Conservation (phyloP, 1,140 invertebrate genomes). For the Saccostrea echinata region DNA sequence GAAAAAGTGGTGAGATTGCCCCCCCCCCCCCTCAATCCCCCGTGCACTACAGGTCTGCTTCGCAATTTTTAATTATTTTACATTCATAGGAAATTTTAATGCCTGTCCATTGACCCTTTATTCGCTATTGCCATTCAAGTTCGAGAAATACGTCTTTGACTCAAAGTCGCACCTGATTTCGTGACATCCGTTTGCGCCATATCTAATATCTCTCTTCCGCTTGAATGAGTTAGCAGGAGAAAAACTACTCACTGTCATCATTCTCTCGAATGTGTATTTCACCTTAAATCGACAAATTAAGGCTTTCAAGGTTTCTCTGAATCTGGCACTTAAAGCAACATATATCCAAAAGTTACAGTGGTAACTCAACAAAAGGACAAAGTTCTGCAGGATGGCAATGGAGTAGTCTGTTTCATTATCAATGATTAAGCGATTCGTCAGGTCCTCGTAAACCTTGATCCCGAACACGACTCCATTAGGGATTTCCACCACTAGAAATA, state of each 20-base stretch:
- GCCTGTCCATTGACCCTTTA: background rate
- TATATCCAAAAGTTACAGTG: conserved; percentile 63
- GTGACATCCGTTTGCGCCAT: conserved; percentile 37
- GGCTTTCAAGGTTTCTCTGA: conserved; percentile 52
- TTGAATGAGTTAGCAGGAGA: conserved; percentile 33
- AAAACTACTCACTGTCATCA: conserved; percentile 47
- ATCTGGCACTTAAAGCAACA: conserved; percentile 55
- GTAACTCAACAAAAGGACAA: conserved; percentile 56
- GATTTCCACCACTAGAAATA: conserved; percentile 58
- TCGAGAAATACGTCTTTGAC: conserved; percentile 21
- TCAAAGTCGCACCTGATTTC: conserved; percentile 13
- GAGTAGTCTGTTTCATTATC: conserved; percentile 54
- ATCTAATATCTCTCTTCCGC: background rate
- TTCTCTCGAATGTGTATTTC: conserved; percentile 51
- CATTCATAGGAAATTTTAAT: background rate
- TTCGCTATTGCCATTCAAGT: conserved; percentile 1
- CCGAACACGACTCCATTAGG: conserved; percentile 58
- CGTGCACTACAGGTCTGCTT: too few species aligned
- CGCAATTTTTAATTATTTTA: too few species aligned
- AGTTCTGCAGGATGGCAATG: conserved; percentile 58
- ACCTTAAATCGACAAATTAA: conserved; percentile 48
- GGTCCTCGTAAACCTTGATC: conserved; percentile 54
- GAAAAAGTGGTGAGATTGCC: too few species aligned
- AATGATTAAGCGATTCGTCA: conserved; percentile 39
- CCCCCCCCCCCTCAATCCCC: too few species aligned